Base-by-base conservation (phyloP, 2,797 vertebrate species). In the Poecilia wingei region DNA sequence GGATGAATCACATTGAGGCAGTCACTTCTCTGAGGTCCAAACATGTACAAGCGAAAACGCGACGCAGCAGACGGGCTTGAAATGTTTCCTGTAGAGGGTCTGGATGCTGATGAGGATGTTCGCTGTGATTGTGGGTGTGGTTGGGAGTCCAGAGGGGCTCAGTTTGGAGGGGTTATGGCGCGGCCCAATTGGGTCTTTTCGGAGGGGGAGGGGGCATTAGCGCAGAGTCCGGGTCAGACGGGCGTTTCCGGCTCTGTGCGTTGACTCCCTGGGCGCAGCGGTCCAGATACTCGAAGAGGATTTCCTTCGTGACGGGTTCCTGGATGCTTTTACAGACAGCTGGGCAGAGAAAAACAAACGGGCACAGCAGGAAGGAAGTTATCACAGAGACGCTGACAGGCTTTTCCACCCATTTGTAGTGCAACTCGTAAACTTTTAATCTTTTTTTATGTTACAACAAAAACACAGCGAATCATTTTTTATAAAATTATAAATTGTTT, bases 301-400 rank as follows among this genome's bases (percentile, higher is more conserved):
- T 97, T 88, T 97, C 97, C 96, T 99, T 99, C 0, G 98, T 99
- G 92, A 99, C 98, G 0, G 98, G 98, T 86, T 97, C 95, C 88
- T 96, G 94, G 95, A 99, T 99, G 93, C 97, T 98, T 91, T 97
- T 98, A 87, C 98, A 99, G 81, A 99, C 98, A 92, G 98, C 98
- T 99, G 95, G 66, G 83, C 75, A 91, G 93, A 20, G 31, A 75
- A 59, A 73, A 13, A 74, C 22, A 78, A 57, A 77, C 22, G 57
- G 7, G 76, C 25, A 78, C 18, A 75, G 25, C 57, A 86, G 16
- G 76, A 82, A 87, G 75, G 72, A 86, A 72, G 76, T 92, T 84
- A 91, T 9, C 22, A 74, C 72, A 89, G 28, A 84, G 4, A 49
- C 13, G 47, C 51, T 68, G 77, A 88, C 36, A 66, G 79, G 18